Conservation (phyloP, 2,888 invertebrate species). For the Clistopyga incitator region DNA sequence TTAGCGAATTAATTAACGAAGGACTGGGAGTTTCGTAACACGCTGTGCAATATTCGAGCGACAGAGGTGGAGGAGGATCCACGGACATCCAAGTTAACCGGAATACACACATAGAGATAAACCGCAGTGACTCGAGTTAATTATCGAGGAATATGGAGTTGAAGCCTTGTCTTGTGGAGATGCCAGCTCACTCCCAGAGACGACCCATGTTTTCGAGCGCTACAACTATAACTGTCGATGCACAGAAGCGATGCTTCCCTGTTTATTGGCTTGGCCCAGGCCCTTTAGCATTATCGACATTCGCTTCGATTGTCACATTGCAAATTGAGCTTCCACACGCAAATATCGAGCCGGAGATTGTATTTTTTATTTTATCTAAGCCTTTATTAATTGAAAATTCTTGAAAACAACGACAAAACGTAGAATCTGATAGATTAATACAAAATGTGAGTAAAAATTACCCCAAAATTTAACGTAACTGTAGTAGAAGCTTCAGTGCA, state of each 20-base stretch:
- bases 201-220: neutral
- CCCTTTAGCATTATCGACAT: constrained; percentile 43
- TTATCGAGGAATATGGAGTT: constrained; percentile 50
- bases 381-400: too few species aligned
- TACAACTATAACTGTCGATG: constrained; percentile 2
- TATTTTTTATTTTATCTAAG: too few species aligned
- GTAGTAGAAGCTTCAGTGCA: too few species aligned
- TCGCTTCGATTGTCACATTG: constrained; percentile 16
- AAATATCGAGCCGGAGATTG: constrained; percentile 3
- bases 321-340: neutral
- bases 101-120: constrained; percentile 20
- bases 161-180: constrained; percentile 32
- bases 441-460: neutral
- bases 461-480: too few species aligned
- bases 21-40: constrained; percentile 27
- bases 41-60: constrained; percentile 18
- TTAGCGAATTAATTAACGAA: constrained; percentile 30
- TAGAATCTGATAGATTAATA: too few species aligned
- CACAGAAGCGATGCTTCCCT: constrained; percentile 18
- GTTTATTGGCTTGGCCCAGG: constrained; percentile 44
- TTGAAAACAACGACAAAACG: too few species aligned
- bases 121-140: constrained; percentile 48
- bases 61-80: constrained; percentile 25
- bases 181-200: constrained; percentile 21
- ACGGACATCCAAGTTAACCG: constrained; percentile 28